phyloP scores from a whole-genome alignment of 2,113 vertebrate species.

The Hippocampus comes region DNA sequence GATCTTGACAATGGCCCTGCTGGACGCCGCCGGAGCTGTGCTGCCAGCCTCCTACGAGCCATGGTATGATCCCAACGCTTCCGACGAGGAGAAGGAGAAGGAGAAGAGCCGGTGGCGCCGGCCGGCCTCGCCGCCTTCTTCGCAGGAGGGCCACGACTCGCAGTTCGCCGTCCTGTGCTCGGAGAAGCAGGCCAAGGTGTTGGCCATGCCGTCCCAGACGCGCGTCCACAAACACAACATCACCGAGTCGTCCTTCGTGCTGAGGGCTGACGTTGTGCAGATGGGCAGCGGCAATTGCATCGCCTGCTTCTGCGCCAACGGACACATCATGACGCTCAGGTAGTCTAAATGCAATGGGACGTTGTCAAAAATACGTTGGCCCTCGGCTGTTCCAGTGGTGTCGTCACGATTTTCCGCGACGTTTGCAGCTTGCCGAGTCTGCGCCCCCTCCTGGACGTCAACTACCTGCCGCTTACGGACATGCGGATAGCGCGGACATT shows the following conservation, averaged over 20 bases:
- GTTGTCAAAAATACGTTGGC: not conserved
- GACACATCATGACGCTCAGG: constrained; percentile 98
- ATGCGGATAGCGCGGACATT: constrained; percentile 99
- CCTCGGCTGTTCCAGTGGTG: not conserved
- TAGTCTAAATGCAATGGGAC: not conserved
- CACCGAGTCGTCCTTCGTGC: constrained; percentile 93
- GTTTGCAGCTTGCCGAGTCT: constrained; percentile 88
- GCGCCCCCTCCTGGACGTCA: constrained; percentile 91
- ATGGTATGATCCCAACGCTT: constrained; percentile 86
- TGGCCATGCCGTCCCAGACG: constrained; percentile 90
- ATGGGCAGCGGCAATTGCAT: constrained; percentile 85
- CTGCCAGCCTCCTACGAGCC: constrained; percentile 83
- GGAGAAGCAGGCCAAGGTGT: constrained; percentile 96
- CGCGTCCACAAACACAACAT: constrained; percentile 92
- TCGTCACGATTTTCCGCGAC: not conserved
- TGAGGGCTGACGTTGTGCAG: constrained; percentile 89
- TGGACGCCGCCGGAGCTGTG: constrained; percentile 83
- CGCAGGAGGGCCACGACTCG: constrained; percentile 88
- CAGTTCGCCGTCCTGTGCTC: constrained; percentile 94
- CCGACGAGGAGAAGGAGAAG: constrained; percentile 92
- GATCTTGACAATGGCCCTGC: constrained; percentile 87
- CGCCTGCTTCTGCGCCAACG: constrained; percentile 96
- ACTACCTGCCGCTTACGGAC: constrained; percentile 96
- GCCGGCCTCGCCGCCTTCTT: constrained; percentile 84
- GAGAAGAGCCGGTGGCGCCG: constrained; percentile 85